Evolutionary conservation across 2,113 vertebrate genomes (phyloP).

Genomic region (Leiothrix lutea): DNA sequence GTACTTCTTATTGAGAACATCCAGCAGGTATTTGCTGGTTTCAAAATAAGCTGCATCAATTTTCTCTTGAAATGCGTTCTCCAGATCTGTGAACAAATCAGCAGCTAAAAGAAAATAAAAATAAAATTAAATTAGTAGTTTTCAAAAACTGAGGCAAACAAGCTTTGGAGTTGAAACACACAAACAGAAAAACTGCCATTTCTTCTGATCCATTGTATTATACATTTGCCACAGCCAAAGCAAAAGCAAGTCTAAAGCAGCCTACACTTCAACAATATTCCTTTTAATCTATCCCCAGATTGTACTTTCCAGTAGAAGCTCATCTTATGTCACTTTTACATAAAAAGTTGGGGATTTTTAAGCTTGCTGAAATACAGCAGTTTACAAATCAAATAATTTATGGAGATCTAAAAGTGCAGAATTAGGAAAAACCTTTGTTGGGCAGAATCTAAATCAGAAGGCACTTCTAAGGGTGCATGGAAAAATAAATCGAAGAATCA

Average conservation of each 20-base stretch:
- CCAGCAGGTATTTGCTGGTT: constrained; percentile 93
- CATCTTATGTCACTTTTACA: background rate
- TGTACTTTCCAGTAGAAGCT: background rate
- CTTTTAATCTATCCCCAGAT: background rate
- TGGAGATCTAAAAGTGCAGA: background rate
- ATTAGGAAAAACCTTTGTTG: background rate
- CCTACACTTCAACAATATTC: background rate
- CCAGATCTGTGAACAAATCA: constrained; percentile 92
- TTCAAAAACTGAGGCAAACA: background rate
- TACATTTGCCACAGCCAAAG: background rate
- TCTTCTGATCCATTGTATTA: background rate
- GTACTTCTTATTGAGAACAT: constrained; percentile 93
- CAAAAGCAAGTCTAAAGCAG: background rate
- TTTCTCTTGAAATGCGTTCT: constrained; percentile 94
- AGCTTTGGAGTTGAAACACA: background rate
- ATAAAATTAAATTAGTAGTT: background rate
- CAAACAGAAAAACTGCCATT: background rate
- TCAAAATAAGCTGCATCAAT: constrained; percentile 95
- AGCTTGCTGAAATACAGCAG: background rate
- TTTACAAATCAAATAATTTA: background rate
- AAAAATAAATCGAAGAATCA: background rate
- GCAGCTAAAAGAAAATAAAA: constrained; percentile 72
- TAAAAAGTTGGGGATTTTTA: background rate
- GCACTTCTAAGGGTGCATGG: background rate
- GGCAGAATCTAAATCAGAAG: background rate